Percentiles rank a stretch among this genome's conserved stretches.
Conservation (phyloP, 2,113 vertebrate species). For the Neofelis nebulosa region DNA sequence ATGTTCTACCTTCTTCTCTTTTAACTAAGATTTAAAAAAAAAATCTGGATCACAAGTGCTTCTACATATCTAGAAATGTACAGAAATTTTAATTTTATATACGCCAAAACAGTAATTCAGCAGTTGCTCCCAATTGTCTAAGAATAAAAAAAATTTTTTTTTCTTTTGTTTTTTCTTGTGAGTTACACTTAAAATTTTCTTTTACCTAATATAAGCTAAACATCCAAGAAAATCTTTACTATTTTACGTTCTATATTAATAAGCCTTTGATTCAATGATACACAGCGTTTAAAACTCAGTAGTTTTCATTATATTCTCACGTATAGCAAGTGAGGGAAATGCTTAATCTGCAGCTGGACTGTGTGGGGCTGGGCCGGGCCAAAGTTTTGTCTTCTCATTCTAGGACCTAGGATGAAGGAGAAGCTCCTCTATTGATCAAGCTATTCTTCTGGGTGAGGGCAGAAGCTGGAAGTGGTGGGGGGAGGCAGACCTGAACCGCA, state of each 20-base stretch:
- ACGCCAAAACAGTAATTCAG: neutral
- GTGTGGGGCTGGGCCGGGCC: neutral
- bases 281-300: neutral
- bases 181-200: neutral
- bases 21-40: neutral
- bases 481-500: neutral
- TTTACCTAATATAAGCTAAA: neutral
- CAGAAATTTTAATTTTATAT: neutral
- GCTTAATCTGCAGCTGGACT: neutral
- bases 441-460: neutral
- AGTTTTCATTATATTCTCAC: neutral
- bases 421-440: rapidly evolving
- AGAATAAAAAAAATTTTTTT: neutral
- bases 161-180: neutral
- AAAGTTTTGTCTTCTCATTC: neutral
- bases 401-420: neutral
- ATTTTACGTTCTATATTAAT: neutral
- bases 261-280: neutral
- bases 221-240: neutral
- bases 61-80: neutral
- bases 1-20: neutral
- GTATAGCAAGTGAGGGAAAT: neutral
- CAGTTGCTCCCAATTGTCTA: neutral
- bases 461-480: neutral
- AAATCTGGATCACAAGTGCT: neutral